These are phyloP conservation scores for Nothobranchius kuhntae DNA, from an alignment of 2,113 vertebrate genomes.

Conservation along the genomic window DNA sequence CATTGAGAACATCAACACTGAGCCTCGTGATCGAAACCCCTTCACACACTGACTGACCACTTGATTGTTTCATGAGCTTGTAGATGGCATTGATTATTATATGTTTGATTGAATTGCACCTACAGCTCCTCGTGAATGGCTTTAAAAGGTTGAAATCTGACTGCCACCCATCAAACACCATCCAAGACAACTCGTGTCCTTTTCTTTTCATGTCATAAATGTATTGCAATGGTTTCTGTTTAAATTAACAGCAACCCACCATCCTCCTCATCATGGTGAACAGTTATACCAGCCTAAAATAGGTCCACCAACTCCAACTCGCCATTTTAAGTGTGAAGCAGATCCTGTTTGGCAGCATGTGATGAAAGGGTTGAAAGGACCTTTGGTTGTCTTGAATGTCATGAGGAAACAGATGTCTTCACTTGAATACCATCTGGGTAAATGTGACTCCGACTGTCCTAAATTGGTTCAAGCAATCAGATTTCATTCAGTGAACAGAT, in stretches of 20 bases:
- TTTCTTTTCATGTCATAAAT: constrained; percentile 1
- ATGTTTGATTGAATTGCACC: background rate
- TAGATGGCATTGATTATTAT: background rate
- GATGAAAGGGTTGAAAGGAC: constrained; percentile 5
- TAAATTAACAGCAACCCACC: background rate
- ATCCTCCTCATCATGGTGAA: background rate
- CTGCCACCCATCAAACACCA: background rate
- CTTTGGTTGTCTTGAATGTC: constrained; percentile 5
- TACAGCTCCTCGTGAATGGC: background rate
- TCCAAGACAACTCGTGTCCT: background rate
- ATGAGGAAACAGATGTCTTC: constrained; percentile 1
- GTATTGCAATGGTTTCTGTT: background rate
- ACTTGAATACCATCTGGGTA: constrained; percentile 5
- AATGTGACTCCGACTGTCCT: constrained; percentile 2
- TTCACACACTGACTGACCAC: background rate
- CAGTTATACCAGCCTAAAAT: background rate
- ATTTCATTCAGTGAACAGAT: constrained; percentile 7
- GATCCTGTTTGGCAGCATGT: background rate
- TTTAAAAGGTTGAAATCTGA: constrained; percentile 3
- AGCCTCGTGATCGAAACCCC: background rate
- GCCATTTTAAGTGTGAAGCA: background rate
- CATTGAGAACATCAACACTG: background rate
- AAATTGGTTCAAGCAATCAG: constrained; percentile 3
- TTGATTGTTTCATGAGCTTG: constrained; percentile 2
- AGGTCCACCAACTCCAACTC: background rate